Evolutionary conservation across 1,140 invertebrate genomes (phyloP).

Genomic region (Copidosoma floridanum): DNA sequence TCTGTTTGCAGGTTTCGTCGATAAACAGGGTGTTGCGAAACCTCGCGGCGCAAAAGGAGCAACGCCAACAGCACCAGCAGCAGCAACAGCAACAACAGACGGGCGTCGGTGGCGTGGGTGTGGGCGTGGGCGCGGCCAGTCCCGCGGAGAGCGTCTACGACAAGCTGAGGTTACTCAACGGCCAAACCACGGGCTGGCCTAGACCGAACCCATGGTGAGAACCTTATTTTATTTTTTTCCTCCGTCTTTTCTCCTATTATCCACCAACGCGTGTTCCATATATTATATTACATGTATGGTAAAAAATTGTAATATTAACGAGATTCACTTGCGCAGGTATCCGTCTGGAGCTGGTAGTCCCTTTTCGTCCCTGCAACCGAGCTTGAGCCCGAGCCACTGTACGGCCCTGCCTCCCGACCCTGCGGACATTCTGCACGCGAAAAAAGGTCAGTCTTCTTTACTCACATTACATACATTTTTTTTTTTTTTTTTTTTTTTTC

Average conservation of each 20-base stretch:
- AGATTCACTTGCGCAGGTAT: no score
- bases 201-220: slow-evolving; percentile 61
- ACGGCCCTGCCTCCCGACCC: slow-evolving; percentile 51
- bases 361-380: slow-evolving; percentile 55
- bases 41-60: slow-evolving; percentile 87
- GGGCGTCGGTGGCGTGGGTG: slow-evolving; percentile 47
- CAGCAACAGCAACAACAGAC: slow-evolving; percentile 52
- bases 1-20: slow-evolving; percentile 92
- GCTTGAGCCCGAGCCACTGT: slow-evolving; percentile 56
- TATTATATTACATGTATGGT: neutral
- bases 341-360: slow-evolving; percentile 55
- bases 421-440: slow-evolving; percentile 53
- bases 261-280: slow-evolving; percentile 37
- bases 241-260: slow-evolving; percentile 6
- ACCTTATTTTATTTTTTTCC: neutral
- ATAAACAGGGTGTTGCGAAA: slow-evolving; percentile 97
- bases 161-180: slow-evolving; percentile 80
- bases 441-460: slow-evolving; percentile 53
- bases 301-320: no score
- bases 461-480: neutral
- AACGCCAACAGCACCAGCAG: slow-evolving; percentile 55
- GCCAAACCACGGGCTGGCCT: slow-evolving; percentile 67
- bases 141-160: slow-evolving; percentile 73
- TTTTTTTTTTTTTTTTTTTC: neutral
- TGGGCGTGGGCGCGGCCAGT: slow-evolving; percentile 53